A percentile compares a stretch with the other conserved stretches of the same genome.
Conservation (phyloP, 1,140 invertebrate species). For the Lucilia cuprina region DNA sequence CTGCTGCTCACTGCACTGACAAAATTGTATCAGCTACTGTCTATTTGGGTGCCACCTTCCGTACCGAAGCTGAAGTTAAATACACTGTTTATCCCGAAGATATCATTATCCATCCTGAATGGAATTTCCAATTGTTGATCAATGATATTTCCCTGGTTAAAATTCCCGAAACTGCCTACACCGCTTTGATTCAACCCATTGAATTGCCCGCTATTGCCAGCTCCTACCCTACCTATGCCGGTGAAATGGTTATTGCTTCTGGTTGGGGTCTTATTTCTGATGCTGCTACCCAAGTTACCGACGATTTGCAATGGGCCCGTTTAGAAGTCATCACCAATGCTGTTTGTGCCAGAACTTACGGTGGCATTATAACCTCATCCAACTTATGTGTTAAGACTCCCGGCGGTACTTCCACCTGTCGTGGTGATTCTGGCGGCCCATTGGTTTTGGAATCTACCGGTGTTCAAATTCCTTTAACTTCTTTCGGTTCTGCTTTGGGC, state of each 20-base stretch:
- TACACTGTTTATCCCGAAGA: conserved; percentile 50
- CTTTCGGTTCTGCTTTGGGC: conserved; percentile 64
- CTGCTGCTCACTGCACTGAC: conserved; percentile 68
- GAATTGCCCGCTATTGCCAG: conserved; percentile 43
- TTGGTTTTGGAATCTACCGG: conserved; percentile 51
- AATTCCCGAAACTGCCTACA: conserved; percentile 52
- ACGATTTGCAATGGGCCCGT: conserved; percentile 48
- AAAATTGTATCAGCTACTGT: conserved; percentile 44
- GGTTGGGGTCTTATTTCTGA: conserved; percentile 59
- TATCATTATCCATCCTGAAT: conserved; percentile 62
- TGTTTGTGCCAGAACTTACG: conserved; percentile 43
- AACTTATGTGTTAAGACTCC: conserved; percentile 54
- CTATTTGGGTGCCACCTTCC: conserved; percentile 38
- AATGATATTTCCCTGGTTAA: conserved; percentile 66
- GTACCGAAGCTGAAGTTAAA: conserved; percentile 46
- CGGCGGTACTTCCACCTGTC: conserved; percentile 50
- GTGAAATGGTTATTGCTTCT: conserved; percentile 48
- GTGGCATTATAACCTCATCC: conserved; percentile 39
- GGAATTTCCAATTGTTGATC: conserved; percentile 59
- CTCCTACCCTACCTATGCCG: conserved; percentile 44
- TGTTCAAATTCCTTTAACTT: conserved; percentile 64
- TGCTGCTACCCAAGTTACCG: conserved; percentile 49
- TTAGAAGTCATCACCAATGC: conserved; percentile 49
- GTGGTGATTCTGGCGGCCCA: conserved; percentile 65
- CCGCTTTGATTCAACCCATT: conserved; percentile 45